A percentile compares a stretch with the other conserved stretches of the same genome.
Conservation (phyloP, 2,888 invertebrate genomes). For the Griposia aprilina region DNA sequence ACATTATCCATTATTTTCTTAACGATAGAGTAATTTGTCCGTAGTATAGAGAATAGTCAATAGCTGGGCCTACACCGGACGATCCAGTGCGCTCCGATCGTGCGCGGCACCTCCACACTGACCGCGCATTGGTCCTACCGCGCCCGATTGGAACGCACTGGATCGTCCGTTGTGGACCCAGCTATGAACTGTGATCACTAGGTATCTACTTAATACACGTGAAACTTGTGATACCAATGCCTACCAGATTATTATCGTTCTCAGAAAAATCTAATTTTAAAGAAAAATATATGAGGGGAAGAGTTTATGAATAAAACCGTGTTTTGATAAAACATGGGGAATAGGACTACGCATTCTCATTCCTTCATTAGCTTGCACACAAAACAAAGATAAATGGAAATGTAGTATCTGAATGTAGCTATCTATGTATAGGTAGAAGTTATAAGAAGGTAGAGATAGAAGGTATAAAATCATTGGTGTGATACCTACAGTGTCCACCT, state of each 20-base stretch:
- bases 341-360: neutral
- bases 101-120: no score
- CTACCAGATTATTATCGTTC: neutral
- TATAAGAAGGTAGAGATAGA: neutral
- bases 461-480: neutral
- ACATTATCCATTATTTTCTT: slow-evolving; percentile 17
- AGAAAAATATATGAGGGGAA: neutral
- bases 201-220: neutral
- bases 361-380: neutral
- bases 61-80: neutral
- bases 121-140: no score
- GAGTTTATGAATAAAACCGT: neutral
- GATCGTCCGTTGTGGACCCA: no score
- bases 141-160: no score
- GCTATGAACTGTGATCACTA: no score
- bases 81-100: no score
- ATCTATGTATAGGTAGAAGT: neutral
- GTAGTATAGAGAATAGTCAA: slow-evolving; percentile 3
- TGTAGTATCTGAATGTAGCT: neutral
- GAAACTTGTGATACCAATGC: neutral
- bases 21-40: slow-evolving; percentile 12
- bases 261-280: neutral
- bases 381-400: slow-evolving; percentile 2
- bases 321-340: neutral
- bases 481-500: neutral